Conservation (phyloP, 2,797 vertebrate genomes). For the Emys orbicularis region DNA sequence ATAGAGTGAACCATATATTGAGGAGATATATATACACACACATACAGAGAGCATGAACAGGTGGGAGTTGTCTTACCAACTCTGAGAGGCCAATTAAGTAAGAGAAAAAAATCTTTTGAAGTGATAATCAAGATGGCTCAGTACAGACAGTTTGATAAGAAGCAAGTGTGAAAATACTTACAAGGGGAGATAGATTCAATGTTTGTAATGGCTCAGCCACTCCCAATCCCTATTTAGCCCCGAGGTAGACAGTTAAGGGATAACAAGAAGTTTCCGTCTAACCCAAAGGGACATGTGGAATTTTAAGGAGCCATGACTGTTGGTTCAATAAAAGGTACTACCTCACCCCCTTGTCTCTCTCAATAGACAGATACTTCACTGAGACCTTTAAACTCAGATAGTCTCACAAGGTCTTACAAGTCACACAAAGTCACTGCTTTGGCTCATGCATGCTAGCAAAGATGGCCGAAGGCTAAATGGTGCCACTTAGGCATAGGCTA, state of each 20-base stretch:
- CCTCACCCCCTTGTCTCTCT: not conserved
- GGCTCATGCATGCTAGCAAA: not conserved
- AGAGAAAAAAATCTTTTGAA: too few species aligned
- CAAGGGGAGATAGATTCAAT: too few species aligned
- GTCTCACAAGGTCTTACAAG: not conserved
- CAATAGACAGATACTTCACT: not conserved
- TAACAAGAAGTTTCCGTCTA: not conserved
- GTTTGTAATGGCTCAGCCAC: too few species aligned
- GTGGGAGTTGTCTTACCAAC: too few species aligned
- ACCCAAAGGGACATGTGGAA: rapidly evolving
- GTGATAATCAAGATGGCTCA: too few species aligned
- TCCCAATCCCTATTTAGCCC: too few species aligned
- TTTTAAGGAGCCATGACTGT: not conserved
- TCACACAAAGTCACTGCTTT: not conserved
- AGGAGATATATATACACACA: too few species aligned
- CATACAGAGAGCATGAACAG: too few species aligned
- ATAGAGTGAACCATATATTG: too few species aligned
- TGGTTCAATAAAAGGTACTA: not conserved
- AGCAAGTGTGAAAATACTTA: too few species aligned
- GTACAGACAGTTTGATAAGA: too few species aligned
- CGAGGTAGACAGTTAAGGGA: not conserved
- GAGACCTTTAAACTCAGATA: not conserved
- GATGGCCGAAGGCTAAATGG: not conserved
- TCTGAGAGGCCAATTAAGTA: too few species aligned
- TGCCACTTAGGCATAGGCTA: not conserved